A percentile compares a stretch with the other conserved stretches of the same genome.
Conservation (phyloP, 2,797 vertebrate genomes). For the Synaphobranchus kaupii region DNA sequence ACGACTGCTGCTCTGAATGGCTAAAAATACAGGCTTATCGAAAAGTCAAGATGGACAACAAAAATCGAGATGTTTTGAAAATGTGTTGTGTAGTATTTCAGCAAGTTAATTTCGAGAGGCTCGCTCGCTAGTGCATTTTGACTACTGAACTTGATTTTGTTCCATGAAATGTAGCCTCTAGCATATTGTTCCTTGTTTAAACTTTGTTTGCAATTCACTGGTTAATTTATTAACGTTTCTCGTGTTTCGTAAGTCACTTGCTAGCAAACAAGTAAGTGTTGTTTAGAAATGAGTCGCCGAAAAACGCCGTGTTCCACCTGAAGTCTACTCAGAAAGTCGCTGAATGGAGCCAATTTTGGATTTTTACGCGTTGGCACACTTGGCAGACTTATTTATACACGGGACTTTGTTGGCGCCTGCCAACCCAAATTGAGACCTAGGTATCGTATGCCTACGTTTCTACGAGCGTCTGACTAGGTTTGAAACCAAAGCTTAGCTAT, state of each 20-base stretch:
- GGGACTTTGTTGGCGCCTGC: slow-evolving; percentile 26
- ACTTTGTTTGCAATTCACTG: background rate
- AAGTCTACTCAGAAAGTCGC: background rate
- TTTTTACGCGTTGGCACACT: slow-evolving; percentile 41
- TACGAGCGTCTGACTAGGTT: slow-evolving; percentile 43
- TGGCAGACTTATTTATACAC: slow-evolving; percentile 24
- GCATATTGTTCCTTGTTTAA: background rate
- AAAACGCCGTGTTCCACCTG: slow-evolving; percentile 28
- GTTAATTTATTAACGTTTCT: slow-evolving; percentile 1
- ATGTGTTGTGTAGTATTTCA: background rate
- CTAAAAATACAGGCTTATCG: slow-evolving; percentile 73
- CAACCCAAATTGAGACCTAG: slow-evolving; percentile 33
- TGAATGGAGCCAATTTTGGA: slow-evolving; percentile 31
- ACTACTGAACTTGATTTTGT: slow-evolving; percentile 2
- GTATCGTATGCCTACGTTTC: slow-evolving; percentile 46
- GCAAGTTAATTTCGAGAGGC: background rate
- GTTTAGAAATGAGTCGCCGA: slow-evolving; percentile 37
- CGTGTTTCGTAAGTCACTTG: background rate
- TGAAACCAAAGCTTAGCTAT: slow-evolving; percentile 41
- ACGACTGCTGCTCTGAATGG: slow-evolving; percentile 62
- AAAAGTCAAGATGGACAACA: slow-evolving; percentile 38
- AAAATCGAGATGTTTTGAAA: slow-evolving; percentile 10
- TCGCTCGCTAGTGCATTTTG: background rate
- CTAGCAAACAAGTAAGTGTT: background rate
- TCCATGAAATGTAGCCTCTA: background rate